Evolutionary conservation across 2,888 invertebrate genomes (phyloP), one percentile per base, ranked within the genome.

Genomic region (Fragum sueziense): DNA sequence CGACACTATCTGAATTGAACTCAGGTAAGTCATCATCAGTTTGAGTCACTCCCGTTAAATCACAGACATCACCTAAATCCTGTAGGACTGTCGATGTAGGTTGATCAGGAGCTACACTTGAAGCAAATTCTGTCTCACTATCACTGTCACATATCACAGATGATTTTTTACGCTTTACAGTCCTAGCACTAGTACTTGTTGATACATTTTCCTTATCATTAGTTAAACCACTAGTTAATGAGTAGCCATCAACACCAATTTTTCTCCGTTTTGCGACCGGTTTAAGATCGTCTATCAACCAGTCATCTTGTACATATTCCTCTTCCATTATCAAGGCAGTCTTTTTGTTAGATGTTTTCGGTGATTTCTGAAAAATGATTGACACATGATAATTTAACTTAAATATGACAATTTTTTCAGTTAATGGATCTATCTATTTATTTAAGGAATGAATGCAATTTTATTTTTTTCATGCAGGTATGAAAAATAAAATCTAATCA

Each of bases 281-380:
- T 70, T 94, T 94, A 9, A 97, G 79, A 93, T 98, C 98, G 86
- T 97, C 96, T 27, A 97, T 96, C 25, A 98, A 93, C 98, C 98
- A 98, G 92, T 96, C 95, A 86, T 96, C 96, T 31, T 95, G 95
- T 0, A 96, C 94, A 47, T 97, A 96, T 22, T 95, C 95, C 0
- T 95, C 94, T 0, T 95, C 94, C 34, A 94, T 93, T 37, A 98
- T 91, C 31, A 97, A 94, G 0, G 97, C 97, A 37, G 86, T 73
- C 17, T 74, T 51, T 11, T 67, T 51, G 14, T 34, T 34, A 2
- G 70, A 54, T 17, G 22, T 29, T 34, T 34, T 33, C n/a, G 52
- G 54, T 27, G 70, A 70, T 25, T 52, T 54, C 70, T 70, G 70
- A 17, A 70, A 70, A 11, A 20, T 37, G 17, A n/a, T n/a, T n/a